Base-by-base conservation (phyloP, 2,797 vertebrate genomes). In the Sylvilagus floridanus region DNA sequence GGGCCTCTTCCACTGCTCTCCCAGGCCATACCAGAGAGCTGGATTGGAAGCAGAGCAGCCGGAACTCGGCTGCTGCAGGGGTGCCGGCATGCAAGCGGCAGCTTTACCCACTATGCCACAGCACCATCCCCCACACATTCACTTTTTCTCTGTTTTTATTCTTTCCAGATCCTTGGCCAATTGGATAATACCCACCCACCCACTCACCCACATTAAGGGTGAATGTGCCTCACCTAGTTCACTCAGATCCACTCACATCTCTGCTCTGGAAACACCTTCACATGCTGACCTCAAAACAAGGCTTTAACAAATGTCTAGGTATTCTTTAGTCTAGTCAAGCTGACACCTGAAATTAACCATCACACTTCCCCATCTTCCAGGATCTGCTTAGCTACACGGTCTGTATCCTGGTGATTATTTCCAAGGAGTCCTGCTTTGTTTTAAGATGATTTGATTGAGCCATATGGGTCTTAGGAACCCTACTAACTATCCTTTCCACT, bases 401-500 rank as follows among this genome's bases (percentile, higher is more conserved):
- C 50, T 69, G 50, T 82, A 95, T 42, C 84, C 84, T 76, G 89
- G n/a, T 21, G 4, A 87, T 62, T 79, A 85, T 54, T 81, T 82
- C 28, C 73, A 85, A 0, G 35, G 66, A n/a, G 19, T 52, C 42
- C 12, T 84, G n/a, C 50, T 92, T 83, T 68, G 14, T 77, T 75
- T 86, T 77, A 84, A 52, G 22, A 50, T 21, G 6, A 92, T 91
- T 91, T n/a, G 32, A 62, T 52, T 86, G 68, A 95, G 26, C 11
- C 63, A 68, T 37, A 8, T 84, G 62, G n/a, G 22, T n/a, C 62
- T 78, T 83, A 85, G 81, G 54, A 92, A 69, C 12, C 26, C 37
- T 83, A 30, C 62, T 91, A 60, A 62, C 30, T 86, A 77, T 47
- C n/a, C 26, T 95, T 85, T 76, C 73, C 88, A 52, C 69, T 84